Percentiles rank a stretch among this genome's conserved stretches.
Evolutionary conservation across 2,888 invertebrate species (phyloP).

Genomic region (Apodemia hepburni): DNA sequence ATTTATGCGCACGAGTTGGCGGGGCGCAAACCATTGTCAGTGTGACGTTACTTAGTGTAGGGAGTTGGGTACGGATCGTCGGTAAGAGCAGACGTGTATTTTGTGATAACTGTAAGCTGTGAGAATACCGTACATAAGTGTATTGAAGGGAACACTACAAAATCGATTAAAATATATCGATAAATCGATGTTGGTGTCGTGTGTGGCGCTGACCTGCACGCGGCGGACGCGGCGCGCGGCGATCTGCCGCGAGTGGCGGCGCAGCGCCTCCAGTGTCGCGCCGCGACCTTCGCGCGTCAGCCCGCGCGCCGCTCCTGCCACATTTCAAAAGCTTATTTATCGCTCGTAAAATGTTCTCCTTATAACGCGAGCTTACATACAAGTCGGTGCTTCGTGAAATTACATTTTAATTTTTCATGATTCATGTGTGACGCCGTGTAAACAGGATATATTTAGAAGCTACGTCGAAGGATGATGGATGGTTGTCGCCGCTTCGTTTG

Average conservation of each 20-base stretch:
- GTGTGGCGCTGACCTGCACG: conserved; percentile 84
- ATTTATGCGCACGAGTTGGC: too few species aligned
- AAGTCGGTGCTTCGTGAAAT: conserved; percentile 17
- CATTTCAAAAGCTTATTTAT: conserved; percentile 10
- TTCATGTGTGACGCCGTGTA: conserved; percentile 18
- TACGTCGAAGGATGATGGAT: conserved; percentile 23
- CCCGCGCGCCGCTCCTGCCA: conserved; percentile 18
- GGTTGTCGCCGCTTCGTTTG: conserved; percentile 24
- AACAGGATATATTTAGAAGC: conserved; percentile 25
- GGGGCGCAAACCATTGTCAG: too few species aligned
- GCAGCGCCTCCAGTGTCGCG: conserved; percentile 85
- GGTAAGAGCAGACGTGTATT: too few species aligned
- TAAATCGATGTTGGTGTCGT: not conserved
- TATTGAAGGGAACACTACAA: too few species aligned
- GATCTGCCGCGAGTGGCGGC: conserved; percentile 92
- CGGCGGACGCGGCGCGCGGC: conserved; percentile 89
- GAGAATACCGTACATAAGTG: too few species aligned
- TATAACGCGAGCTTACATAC: conserved; percentile 23
- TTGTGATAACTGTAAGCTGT: too few species aligned
- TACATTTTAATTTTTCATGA: conserved; percentile 24
- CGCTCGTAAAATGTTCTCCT: conserved; percentile 11
- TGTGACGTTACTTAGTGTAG: too few species aligned
- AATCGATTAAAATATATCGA: not conserved
- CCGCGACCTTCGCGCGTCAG: conserved; percentile 26
- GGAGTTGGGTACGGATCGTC: too few species aligned